Conservation (phyloP, 1,140 invertebrate genomes). For the Lordiphosa clarofinis region DNA sequence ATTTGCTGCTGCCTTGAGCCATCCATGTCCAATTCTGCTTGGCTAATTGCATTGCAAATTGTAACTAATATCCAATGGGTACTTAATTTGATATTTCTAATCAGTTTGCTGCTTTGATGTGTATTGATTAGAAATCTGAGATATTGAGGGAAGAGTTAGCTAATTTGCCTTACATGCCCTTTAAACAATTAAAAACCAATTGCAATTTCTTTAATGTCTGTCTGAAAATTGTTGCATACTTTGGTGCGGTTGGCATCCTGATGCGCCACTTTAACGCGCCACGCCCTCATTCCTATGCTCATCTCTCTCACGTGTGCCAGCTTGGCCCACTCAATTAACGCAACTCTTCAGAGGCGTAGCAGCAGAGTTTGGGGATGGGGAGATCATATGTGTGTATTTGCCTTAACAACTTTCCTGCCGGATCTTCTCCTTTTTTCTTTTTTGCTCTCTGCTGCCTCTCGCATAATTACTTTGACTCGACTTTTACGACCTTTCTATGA, state of each 20-base stretch:
- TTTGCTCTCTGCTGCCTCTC: slow-evolving; percentile 30
- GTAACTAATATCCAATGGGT: slow-evolving; percentile 39
- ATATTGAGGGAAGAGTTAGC: neutral
- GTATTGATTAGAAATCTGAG: too few species aligned
- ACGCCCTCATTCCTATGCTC: slow-evolving; percentile 16
- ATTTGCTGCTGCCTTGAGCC: slow-evolving; percentile 31
- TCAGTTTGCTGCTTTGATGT: too few species aligned
- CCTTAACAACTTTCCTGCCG: slow-evolving; percentile 68
- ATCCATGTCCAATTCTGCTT: slow-evolving; percentile 17
- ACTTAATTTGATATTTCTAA: slow-evolving; percentile 41
- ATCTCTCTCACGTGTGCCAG: slow-evolving; percentile 38
- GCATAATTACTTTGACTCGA: slow-evolving; percentile 77
- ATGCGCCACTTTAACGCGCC: slow-evolving; percentile 56
- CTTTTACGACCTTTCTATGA: slow-evolving; percentile 74
- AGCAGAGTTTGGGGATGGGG: neutral
- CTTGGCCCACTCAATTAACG: slow-evolving; percentile 67
- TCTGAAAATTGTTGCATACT: slow-evolving; percentile 67
- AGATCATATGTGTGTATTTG: slow-evolving; percentile 42
- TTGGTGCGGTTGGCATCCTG: slow-evolving; percentile 47
- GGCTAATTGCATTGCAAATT: slow-evolving; percentile 47
- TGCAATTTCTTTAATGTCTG: slow-evolving; percentile 30
- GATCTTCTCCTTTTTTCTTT: slow-evolving; percentile 34
- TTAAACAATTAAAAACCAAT: slow-evolving; percentile 57
- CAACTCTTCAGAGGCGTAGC: slow-evolving; percentile 46
- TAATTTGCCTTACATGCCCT: too few species aligned